Conservation (phyloP, 1,140 invertebrate species). For the Cepaea nemoralis region DNA sequence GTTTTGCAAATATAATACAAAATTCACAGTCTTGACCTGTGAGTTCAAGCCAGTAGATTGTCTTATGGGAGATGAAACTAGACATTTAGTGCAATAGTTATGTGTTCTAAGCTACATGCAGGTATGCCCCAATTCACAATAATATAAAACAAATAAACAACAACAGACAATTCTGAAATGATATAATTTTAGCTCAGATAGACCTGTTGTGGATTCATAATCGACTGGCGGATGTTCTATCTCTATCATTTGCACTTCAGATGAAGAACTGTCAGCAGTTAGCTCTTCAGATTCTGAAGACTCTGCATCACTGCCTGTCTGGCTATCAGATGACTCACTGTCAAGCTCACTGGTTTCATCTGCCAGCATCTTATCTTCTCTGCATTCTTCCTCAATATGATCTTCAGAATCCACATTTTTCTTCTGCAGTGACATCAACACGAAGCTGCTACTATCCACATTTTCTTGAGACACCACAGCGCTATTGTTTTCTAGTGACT, state of each 20-base stretch:
- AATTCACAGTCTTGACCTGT: too few relatives aligned
- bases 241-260: not conserved
- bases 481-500: not conserved
- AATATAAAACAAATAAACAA: not conserved
- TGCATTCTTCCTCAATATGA: slow-evolving; percentile 38
- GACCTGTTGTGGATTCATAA: slow-evolving; percentile 1
- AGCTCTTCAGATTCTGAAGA: slow-evolving; percentile 64
- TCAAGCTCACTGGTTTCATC: not conserved
- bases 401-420: not conserved
- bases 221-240: not conserved
- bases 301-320: slow-evolving; percentile 71
- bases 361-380: slow-evolving; percentile 38
- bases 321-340: slow-evolving; percentile 40
- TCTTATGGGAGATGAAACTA: too few relatives aligned
- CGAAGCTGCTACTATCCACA: not conserved
- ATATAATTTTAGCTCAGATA: not conserved
- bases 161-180: too few relatives aligned
- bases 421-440: not conserved
- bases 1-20: too few relatives aligned
- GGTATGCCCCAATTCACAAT: too few relatives aligned
- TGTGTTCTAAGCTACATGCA: too few relatives aligned
- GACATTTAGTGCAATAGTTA: too few relatives aligned
- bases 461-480: too few relatives aligned
- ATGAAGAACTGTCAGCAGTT: slow-evolving; percentile 18
- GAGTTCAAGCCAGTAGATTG: too few relatives aligned